These are phyloP conservation scores for Fistularia commersonii DNA, from an alignment of 2,797 vertebrate species.

Conservation along the genomic window DNA sequence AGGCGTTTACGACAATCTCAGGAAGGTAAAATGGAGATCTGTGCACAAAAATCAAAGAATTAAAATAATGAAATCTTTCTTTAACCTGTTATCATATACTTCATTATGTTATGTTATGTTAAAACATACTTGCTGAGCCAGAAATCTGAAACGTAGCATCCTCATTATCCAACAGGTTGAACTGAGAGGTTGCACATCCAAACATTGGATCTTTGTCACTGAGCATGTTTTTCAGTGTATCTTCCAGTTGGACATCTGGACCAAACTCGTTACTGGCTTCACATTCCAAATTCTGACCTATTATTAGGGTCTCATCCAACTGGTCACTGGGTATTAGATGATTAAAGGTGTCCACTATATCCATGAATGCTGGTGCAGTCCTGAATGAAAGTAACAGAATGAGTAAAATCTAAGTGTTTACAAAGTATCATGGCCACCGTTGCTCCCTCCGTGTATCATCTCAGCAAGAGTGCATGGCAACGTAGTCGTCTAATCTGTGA, in stretches of 20 bases:
- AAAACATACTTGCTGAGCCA: slow-evolving; percentile 84
- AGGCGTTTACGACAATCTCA: slow-evolving; percentile 7
- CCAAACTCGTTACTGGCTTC: slow-evolving; percentile 97
- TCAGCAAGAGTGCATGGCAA: too few relatives aligned
- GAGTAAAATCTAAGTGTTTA: slow-evolving; percentile 4
- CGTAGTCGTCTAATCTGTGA: too few relatives aligned
- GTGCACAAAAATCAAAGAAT: slow-evolving; percentile 1
- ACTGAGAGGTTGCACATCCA: slow-evolving; percentile 96
- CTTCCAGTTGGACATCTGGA: slow-evolving; percentile 85
- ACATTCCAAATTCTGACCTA: slow-evolving; percentile 95
- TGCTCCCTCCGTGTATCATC: not conserved
- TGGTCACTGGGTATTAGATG: slow-evolving; percentile 99
- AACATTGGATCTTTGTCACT: slow-evolving; percentile 99
- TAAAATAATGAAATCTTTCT: too few relatives aligned
- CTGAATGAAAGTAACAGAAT: slow-evolving; percentile 59
- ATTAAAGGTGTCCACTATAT: slow-evolving; percentile 99
- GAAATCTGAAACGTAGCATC: slow-evolving; percentile 88
- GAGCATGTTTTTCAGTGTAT: slow-evolving; percentile 99
- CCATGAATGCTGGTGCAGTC: slow-evolving; percentile 97
- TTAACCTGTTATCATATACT: not conserved
- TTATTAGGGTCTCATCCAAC: slow-evolving; percentile 94
- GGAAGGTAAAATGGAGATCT: slow-evolving; percentile 5
- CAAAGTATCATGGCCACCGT: not conserved
- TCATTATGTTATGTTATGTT: not conserved
- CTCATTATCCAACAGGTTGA: slow-evolving; percentile 94